Percentiles rank a stretch among this genome's conserved stretches.
These are phyloP conservation scores for Agelaius phoeniceus DNA, from an alignment of 2,113 vertebrate genomes.

Conservation along the genomic window DNA sequence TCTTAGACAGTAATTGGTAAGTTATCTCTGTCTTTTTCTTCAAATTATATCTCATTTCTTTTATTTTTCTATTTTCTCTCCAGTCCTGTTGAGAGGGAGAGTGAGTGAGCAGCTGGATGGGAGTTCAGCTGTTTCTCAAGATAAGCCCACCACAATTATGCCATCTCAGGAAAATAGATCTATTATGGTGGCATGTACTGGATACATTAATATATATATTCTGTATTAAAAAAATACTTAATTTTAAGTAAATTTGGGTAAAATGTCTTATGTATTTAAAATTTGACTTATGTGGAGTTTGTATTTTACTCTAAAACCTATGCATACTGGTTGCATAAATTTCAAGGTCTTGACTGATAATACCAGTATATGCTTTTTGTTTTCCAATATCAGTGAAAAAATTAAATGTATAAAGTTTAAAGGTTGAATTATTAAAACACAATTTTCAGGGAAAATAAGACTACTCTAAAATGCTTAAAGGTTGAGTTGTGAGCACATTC, in stretches of 20 bases:
- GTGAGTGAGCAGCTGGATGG: neutral
- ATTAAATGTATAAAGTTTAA: slow-evolving; percentile 43
- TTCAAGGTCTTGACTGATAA: neutral
- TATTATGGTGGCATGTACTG: neutral
- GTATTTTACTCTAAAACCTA: neutral
- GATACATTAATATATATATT: neutral
- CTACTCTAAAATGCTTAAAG: slow-evolving; percentile 61
- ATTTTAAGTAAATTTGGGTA: neutral
- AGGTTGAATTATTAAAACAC: slow-evolving; percentile 49
- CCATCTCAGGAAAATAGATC: neutral
- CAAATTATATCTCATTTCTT: neutral
- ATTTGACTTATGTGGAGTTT: neutral
- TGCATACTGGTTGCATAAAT: neutral
- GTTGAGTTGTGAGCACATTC: neutral
- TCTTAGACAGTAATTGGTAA: neutral
- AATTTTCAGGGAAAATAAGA: slow-evolving; percentile 14
- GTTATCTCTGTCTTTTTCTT: neutral
- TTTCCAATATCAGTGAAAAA: slow-evolving; percentile 53
- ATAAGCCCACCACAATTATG: neutral
- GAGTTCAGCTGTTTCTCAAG: neutral
- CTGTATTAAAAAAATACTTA: neutral
- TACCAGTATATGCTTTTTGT: neutral
- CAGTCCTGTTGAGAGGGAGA: neutral
- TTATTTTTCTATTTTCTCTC: neutral
- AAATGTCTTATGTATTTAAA: neutral